phyloP scores from a whole-genome alignment of 2,113 vertebrate genomes.

The Semicossyphus pulcher region DNA sequence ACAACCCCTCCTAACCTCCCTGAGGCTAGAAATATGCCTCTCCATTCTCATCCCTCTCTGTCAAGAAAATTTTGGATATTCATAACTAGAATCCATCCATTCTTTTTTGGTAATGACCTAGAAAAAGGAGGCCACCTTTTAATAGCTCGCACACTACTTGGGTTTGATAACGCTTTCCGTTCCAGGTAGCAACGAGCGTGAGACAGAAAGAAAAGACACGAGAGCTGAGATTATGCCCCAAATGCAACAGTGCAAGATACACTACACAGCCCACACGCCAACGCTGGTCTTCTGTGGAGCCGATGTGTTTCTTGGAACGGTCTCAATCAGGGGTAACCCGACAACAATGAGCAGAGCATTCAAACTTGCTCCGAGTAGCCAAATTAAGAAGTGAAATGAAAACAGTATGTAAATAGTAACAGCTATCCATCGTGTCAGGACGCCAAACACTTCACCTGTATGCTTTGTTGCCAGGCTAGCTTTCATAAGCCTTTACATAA shows the following conservation, averaged over 20 bases:
- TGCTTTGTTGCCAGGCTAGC: conserved; percentile 24
- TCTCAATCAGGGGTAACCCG: conserved; percentile 14
- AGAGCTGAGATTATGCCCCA: conserved; percentile 44
- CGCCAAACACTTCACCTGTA: conserved; percentile 38
- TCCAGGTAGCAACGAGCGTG: conserved; percentile 48
- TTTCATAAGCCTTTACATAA: conserved; percentile 68
- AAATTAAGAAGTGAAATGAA: conserved; percentile 12
- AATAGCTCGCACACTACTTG: conserved; percentile 71
- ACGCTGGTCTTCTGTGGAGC: conserved; percentile 23
- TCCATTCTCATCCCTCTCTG: conserved; percentile 68
- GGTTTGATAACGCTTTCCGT: conserved; percentile 68
- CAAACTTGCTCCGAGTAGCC: neutral
- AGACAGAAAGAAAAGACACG: neutral
- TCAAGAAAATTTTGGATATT: conserved; percentile 79
- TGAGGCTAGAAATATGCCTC: conserved; percentile 62
- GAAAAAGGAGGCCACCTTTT: conserved; percentile 84
- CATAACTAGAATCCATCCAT: conserved; percentile 76
- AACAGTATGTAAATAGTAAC: conserved; percentile 1
- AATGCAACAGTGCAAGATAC: conserved; percentile 53
- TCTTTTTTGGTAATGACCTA: conserved; percentile 81
- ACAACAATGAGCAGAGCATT: conserved; percentile 15
- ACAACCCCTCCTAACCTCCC: conserved; percentile 56
- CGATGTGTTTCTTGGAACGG: conserved; percentile 29
- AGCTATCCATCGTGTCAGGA: conserved; percentile 16
- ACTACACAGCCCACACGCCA: conserved; percentile 54